These are phyloP conservation scores for Sebastes nivosus DNA, from an alignment of 2,797 vertebrate genomes.

Conservation along the genomic window DNA sequence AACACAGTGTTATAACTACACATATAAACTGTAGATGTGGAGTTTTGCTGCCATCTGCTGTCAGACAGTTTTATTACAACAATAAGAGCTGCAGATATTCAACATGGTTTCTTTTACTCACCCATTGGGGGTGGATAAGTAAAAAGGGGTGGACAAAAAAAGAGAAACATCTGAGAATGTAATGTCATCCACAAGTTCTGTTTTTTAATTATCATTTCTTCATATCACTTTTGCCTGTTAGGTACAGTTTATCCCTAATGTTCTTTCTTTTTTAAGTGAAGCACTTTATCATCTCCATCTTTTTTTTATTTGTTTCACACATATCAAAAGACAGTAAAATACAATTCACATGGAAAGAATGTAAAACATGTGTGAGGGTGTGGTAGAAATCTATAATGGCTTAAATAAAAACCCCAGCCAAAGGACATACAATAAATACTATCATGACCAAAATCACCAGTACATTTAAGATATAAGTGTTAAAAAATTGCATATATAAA, in stretches of 20 bases:
- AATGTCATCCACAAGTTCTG: neutral
- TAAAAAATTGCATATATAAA: too few relatives aligned
- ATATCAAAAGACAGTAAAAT: too few relatives aligned
- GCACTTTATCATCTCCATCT: too few relatives aligned
- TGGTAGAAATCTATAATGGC: fast-evolving
- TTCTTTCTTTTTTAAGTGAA: neutral
- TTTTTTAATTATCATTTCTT: neutral
- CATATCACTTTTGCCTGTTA: neutral
- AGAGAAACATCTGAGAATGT: neutral
- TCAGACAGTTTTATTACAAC: neutral
- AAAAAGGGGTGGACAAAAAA: neutral
- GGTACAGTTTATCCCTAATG: neutral
- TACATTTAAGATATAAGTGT: too few relatives aligned
- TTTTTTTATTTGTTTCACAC: too few relatives aligned
- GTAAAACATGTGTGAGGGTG: too few relatives aligned
- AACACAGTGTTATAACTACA: neutral
- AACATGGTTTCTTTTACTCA: neutral
- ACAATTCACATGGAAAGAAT: too few relatives aligned
- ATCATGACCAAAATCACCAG: too few relatives aligned
- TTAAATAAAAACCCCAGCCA: too few relatives aligned
- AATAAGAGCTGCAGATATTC: neutral
- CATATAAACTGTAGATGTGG: neutral
- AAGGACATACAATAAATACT: too few relatives aligned
- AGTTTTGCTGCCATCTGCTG: conserved; percentile 71
- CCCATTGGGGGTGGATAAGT: neutral